Base-by-base conservation (phyloP, 2,888 invertebrate genomes). In the Lathronympha strigana region DNA sequence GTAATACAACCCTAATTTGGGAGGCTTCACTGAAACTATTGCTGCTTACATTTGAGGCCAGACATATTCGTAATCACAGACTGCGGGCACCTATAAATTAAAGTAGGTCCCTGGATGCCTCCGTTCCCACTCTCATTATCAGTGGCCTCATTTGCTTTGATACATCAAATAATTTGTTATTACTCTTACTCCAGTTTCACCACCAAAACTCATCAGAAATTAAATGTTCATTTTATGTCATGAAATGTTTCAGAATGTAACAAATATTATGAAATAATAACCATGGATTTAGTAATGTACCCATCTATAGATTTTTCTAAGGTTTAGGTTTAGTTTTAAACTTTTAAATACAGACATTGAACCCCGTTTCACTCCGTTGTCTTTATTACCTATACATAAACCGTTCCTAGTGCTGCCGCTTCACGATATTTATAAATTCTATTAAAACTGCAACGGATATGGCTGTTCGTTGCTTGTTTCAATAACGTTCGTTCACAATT, bases 81-180 rank as follows among this genome's bases (percentile, higher is more conserved):
- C 33, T 17, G 15, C 31, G 43, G 28, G 21, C 23, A 25, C 47
- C 13, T n/a, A 47, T 21, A 31, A 62, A 62, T 54, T 54, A 47
- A 54, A 54, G 49, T 63, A 15, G 31, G 40, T 63, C 21, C 38
- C 55, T 63, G 28, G 31, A 38, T 31, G 13, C n/a, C 23, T 13
- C n/a, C 23, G 45, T 21, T 31, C 13, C 11, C 31, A 43, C 17
- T 17, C 45, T 47, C n/a, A 62, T 54, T 45, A 36, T 47, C 17
- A 13, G 11, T 43, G 68, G 71, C 66, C 78, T 79, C 77, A 75
- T 78, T 78, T 69, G 75, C 70, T 50, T 50, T 33, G 51, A n/a
- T 2, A 21, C 8, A 33, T n/a, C 11, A 6, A 21, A 21, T 43
- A 11, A 19, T 43, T 11, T 9, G 21, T 43, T 19, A 17, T 9